Evolutionary conservation across 2,113 vertebrate genomes (phyloP).

Genomic region (Eclectus roratus): DNA sequence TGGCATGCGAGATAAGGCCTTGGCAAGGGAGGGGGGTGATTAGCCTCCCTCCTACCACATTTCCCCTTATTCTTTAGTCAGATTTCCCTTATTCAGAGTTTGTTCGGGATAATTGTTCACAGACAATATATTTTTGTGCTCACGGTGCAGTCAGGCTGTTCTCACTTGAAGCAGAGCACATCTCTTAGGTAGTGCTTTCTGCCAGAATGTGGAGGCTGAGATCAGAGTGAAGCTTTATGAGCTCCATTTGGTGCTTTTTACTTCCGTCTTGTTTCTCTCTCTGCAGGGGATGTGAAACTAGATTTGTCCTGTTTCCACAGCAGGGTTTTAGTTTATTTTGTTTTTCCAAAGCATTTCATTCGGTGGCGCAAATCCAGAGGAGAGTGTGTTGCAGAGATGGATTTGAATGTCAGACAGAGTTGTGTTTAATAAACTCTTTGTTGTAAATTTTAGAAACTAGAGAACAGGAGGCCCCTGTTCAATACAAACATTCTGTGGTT

Average conservation of each 20-base stretch:
- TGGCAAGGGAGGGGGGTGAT: background rate
- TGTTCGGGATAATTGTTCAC: conserved; percentile 51
- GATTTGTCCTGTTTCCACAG: conserved; percentile 70
- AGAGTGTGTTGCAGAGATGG: conserved; percentile 66
- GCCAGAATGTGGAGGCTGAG: conserved; percentile 72
- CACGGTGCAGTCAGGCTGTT: conserved; percentile 35
- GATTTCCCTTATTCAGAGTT: conserved; percentile 54
- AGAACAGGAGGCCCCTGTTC: conserved; percentile 32
- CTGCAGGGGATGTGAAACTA: conserved; percentile 66
- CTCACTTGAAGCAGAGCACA: conserved; percentile 53
- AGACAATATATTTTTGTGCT: conserved; percentile 67
- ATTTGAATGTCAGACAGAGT: conserved; percentile 69
- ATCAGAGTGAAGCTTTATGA: conserved; percentile 60
- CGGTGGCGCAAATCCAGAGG: conserved; percentile 66
- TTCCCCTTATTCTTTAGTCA: conserved; percentile 1
- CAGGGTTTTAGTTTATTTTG: conserved; percentile 75
- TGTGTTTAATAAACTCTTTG: conserved; percentile 68
- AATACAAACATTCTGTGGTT: conserved; percentile 38
- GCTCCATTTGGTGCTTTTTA: conserved; percentile 65
- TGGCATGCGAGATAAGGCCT: background rate
- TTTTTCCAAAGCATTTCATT: conserved; percentile 74
- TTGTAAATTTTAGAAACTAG: conserved; percentile 58
- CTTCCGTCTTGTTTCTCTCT: conserved; percentile 70
- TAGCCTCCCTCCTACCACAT: conserved; percentile 4
- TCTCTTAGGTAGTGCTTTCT: conserved; percentile 67